Percentiles rank a stretch among this genome's conserved stretches.
Conservation (phyloP, 2,888 invertebrate species). For the Caenorhabditis imperialis region DNA sequence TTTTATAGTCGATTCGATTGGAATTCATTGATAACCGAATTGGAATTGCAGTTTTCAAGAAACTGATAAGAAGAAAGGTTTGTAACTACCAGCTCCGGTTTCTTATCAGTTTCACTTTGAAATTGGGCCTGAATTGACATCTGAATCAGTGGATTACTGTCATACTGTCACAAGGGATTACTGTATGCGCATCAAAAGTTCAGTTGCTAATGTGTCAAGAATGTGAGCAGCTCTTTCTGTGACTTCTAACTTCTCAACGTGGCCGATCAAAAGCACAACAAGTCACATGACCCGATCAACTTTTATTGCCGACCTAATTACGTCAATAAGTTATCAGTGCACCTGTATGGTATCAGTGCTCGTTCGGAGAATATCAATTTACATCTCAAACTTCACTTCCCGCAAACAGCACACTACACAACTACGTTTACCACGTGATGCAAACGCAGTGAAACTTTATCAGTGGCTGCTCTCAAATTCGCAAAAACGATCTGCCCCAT, state of each 20-base stretch:
- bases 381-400: too few relatives aligned
- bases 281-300: conserved; percentile 31
- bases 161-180: too few relatives aligned
- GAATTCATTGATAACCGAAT: conserved; percentile 19
- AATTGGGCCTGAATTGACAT: conserved; percentile 13
- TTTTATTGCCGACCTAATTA: conserved; percentile 13
- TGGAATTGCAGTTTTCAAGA: not conserved
- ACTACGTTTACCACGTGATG: not conserved
- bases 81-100: conserved; percentile 44
- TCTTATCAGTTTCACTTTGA: conserved; percentile 9
- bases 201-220: too few relatives aligned
- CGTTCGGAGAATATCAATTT: conserved; percentile 24
- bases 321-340: conserved; percentile 38
- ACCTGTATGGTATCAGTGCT: conserved; percentile 25
- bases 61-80: conserved; percentile 21
- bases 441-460: not conserved
- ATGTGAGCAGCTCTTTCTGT: too few relatives aligned
- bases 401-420: not conserved
- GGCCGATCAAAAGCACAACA: conserved; percentile 1
- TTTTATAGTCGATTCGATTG: conserved; percentile 28
- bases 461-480: not conserved
- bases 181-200: too few relatives aligned
- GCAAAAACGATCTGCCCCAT: conserved; percentile 63
- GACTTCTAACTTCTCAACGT: conserved; percentile 16
- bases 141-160: conserved; percentile 6